Percentiles rank a stretch among this genome's conserved stretches.
Evolutionary conservation across 2,113 vertebrate species (phyloP).

Genomic region (Pithys albifrons): DNA sequence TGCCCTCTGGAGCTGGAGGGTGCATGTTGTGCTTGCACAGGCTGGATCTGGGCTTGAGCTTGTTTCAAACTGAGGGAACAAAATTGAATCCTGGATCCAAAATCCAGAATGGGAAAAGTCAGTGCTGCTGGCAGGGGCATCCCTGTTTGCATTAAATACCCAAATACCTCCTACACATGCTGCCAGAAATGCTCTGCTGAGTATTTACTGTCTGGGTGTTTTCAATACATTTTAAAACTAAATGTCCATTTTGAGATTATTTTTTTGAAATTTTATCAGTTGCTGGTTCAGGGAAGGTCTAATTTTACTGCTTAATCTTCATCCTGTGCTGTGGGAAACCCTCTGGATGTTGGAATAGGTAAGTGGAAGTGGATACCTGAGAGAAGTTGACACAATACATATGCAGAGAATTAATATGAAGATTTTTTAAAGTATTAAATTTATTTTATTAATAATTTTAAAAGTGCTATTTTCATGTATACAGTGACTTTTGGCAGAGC

Average conservation of each 20-base stretch:
- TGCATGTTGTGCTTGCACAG: accelerated
- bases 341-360: background rate
- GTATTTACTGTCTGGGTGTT: background rate
- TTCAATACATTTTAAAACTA: background rate
- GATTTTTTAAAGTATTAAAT: background rate
- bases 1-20: background rate
- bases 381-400: background rate
- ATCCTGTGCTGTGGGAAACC: background rate
- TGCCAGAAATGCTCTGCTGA: background rate
- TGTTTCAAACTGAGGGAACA: background rate
- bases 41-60: accelerated
- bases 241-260: background rate
- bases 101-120: background rate
- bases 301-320: background rate
- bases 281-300: background rate
- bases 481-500: background rate
- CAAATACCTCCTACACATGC: accelerated
- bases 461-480: background rate
- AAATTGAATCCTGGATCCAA: background rate
- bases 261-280: background rate
- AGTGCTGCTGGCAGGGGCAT: background rate
- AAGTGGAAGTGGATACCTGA: background rate
- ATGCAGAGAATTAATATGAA: background rate
- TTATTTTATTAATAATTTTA: background rate
- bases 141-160: background rate